Percentiles rank a stretch among this genome's conserved stretches.
phyloP scores from a whole-genome alignment of 2,888 invertebrate genomes.

The Hymenopus coronatus region DNA sequence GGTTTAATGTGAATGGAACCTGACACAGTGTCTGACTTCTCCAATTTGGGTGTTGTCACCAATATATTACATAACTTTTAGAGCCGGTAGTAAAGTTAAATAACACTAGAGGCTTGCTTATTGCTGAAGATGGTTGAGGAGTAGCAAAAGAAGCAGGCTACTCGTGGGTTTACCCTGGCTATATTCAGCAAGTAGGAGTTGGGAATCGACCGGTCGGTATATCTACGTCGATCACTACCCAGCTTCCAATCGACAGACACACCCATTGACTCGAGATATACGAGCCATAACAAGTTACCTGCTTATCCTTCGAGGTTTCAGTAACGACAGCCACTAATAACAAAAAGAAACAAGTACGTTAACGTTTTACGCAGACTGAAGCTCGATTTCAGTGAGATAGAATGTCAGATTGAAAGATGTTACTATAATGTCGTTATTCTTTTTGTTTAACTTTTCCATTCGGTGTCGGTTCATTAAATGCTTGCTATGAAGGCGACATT shows the following conservation, averaged over 20 bases:
- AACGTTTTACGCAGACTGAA: background rate
- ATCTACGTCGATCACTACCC: background rate
- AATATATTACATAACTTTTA: too few species aligned
- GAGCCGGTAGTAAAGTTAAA: too few species aligned
- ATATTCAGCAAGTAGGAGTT: background rate
- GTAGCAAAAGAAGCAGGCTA: background rate
- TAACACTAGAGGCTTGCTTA: too few species aligned
- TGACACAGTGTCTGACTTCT: too few species aligned
- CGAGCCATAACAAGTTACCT: background rate
- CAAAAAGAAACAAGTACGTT: background rate
- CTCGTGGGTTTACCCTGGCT: background rate
- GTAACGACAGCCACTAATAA: background rate
- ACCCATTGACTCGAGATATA: background rate
- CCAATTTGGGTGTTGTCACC: too few species aligned
- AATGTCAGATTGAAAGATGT: background rate
- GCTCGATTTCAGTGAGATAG: background rate
- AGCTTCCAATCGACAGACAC: background rate
- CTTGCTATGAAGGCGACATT: too few species aligned
- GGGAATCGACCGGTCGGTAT: background rate
- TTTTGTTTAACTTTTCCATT: background rate
- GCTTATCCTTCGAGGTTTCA: background rate
- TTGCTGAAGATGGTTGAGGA: too few species aligned
- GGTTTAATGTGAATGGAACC: too few species aligned
- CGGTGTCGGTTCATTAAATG: background rate
- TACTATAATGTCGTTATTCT: background rate